Evolutionary conservation across 1,140 invertebrate genomes (phyloP).

Genomic region (Nebria ingens): DNA sequence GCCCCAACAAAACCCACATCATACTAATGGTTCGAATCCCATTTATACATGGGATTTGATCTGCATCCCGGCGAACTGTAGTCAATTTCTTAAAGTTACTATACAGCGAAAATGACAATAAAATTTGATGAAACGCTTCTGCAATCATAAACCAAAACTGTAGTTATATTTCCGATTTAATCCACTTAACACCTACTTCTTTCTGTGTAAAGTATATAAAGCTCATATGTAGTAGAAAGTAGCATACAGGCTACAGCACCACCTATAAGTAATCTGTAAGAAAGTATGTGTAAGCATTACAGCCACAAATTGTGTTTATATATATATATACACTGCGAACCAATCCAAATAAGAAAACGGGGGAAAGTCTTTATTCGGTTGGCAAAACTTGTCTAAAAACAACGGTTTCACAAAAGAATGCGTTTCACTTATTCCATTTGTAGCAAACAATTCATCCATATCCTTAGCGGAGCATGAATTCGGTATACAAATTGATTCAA

Average conservation of each 20-base stretch:
- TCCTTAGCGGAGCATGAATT: conserved; percentile 16
- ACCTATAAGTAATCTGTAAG: too few species aligned
- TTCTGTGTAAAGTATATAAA: conserved; percentile 11
- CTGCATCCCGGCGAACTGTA: conserved; percentile 19
- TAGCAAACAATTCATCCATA: conserved; percentile 10
- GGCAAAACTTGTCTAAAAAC: conserved; percentile 16
- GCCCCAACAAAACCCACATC: conserved; percentile 53
- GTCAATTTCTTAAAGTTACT: conserved; percentile 29
- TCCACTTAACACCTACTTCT: conserved; percentile 10
- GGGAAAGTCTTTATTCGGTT: conserved; percentile 15
- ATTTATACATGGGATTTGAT: conserved; percentile 38
- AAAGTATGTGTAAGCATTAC: too few species aligned
- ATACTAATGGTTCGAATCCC: conserved; percentile 48
- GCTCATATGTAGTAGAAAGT: conserved; percentile 18
- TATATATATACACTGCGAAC: neutral
- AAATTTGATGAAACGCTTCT: conserved; percentile 22
- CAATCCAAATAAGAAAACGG: conserved; percentile 17
- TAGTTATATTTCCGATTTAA: conserved; percentile 3
- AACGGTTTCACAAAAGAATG: neutral
- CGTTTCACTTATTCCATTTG: neutral
- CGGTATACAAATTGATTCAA: conserved; percentile 18
- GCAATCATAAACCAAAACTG: neutral
- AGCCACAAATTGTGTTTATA: too few species aligned
- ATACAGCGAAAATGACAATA: conserved; percentile 30
- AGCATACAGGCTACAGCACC: conserved; percentile 13